Base-by-base conservation (phyloP, 2,797 vertebrate species). In the Sternarchorhynchus goeldii region DNA sequence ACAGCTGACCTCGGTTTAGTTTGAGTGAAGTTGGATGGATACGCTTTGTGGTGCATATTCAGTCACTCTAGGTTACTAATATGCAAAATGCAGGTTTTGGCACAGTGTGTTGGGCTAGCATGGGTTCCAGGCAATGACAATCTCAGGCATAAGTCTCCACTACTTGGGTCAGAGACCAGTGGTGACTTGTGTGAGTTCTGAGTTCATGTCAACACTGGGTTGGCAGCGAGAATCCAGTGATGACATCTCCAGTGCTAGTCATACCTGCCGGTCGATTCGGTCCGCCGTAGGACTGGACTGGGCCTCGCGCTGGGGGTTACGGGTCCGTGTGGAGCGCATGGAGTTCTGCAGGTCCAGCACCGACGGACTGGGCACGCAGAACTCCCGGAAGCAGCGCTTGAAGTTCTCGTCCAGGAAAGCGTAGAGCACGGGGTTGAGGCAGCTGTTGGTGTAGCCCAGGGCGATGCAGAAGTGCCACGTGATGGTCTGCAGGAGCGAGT, bases 401-500 rank as follows among this genome's bases (percentile, higher is more conserved):
- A 99, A 99, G 92, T 99, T 99, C 91, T 99, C 97, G 77, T 99
- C 98, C 89, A 99, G 92, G 92, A 98, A 99, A 20, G 97, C 97
- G 4, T 99, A 99, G 68, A 99, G 96, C 78, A 99, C 95, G 0
- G 98, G 98, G 86, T 99, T 99, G 86, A 99, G 95, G 88, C 98
- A 94, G 92, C 93, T 94, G 92, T 99, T 99, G 81, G 95, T 98
- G 88, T 99, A 99, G 73, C 98, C 98, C 80, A 99, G 92, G 56
- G 98, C 95, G 53, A 99, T 98, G 89, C 98, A 99, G 91, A 99
- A 97, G 89, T 99, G 97, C 97, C 97, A 99, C 78, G 97, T 97
- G 75, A 98, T 94, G 0, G 96, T 96, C 89, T 97, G 96, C 82
- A 99, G 93, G 1, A 95, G 95, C 34, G 96, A 98, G 93, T 89